Conservation (phyloP, 1,140 invertebrate genomes). For the Plectus sambesii region DNA sequence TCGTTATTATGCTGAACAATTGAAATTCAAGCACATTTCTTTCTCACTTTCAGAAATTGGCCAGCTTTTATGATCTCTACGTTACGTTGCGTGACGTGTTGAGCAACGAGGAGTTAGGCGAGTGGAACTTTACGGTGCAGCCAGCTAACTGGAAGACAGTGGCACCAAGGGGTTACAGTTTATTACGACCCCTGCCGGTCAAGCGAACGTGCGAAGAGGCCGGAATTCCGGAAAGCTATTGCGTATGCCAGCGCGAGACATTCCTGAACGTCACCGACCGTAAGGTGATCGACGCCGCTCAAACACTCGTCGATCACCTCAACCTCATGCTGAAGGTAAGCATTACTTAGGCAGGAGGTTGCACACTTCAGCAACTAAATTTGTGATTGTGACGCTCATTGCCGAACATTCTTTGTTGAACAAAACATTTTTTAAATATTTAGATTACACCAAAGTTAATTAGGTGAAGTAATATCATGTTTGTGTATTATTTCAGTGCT, state of each 20-base stretch:
- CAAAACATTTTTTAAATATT: no score
- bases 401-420: no score
- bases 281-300: slow-evolving; percentile 24
- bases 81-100: slow-evolving; percentile 38
- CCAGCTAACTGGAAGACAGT: slow-evolving; percentile 15
- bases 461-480: no score
- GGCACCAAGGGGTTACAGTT: slow-evolving; percentile 41
- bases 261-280: slow-evolving; percentile 21
- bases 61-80: slow-evolving; percentile 37
- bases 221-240: slow-evolving; percentile 48
- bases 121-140: background rate
- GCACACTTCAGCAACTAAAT: no score
- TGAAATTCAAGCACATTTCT: no score
- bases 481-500: no score
- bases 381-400: no score
- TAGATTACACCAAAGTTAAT: no score
- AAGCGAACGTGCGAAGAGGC: slow-evolving; percentile 46
- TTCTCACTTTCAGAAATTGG: slow-evolving; percentile 33
- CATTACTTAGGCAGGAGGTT: no score
- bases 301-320: slow-evolving; percentile 37
- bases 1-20: no score
- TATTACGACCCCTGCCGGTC: slow-evolving; percentile 44
- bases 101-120: slow-evolving; percentile 16
- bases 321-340: slow-evolving; percentile 28
- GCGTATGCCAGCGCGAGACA: slow-evolving; percentile 45